Evolutionary conservation across 2,888 invertebrate genomes (phyloP).

Genomic region (Electrophaes corylata): DNA sequence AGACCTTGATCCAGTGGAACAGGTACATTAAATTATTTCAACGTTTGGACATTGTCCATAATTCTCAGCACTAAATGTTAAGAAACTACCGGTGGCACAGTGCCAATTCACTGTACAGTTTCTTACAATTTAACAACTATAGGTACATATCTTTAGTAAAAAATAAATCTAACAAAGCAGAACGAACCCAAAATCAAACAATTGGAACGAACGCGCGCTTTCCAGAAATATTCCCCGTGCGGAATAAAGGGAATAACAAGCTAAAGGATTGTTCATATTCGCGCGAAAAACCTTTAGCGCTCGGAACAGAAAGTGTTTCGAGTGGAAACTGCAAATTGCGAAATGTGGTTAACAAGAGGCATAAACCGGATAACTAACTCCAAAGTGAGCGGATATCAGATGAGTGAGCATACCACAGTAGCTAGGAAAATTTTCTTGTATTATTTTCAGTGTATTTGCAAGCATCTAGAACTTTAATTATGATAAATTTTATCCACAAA

Average conservation of each 20-base stretch:
- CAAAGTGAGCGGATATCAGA: constrained; percentile 12
- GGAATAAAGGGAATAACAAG: constrained; percentile 21
- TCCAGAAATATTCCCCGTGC: constrained; percentile 7
- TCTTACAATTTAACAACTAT: constrained; percentile 14
- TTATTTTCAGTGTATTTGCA: not conserved
- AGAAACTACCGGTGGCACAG: constrained; percentile 15
- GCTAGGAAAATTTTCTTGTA: not conserved
- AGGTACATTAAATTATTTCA: constrained; percentile 47
- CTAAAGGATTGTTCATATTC: constrained; percentile 22
- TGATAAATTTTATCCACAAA: not conserved
- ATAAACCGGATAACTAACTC: constrained; percentile 19
- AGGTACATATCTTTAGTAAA: constrained; percentile 11
- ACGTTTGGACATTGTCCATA: constrained; percentile 17
- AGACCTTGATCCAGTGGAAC: constrained; percentile 63
- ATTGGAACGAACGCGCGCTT: constrained; percentile 11
- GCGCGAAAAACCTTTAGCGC: constrained; percentile 22
- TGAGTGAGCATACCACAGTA: constrained; percentile 7
- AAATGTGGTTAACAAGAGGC: constrained; percentile 29
- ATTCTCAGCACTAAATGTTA: constrained; percentile 15
- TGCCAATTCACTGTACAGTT: constrained; percentile 18
- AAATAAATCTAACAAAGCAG: constrained; percentile 12
- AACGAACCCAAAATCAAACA: constrained; percentile 13
- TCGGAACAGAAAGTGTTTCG: constrained; percentile 24
- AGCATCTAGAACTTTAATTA: not conserved
- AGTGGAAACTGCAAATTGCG: constrained; percentile 28